Conservation (phyloP, 1,140 invertebrate species). For the Micrasema minimum region DNA sequence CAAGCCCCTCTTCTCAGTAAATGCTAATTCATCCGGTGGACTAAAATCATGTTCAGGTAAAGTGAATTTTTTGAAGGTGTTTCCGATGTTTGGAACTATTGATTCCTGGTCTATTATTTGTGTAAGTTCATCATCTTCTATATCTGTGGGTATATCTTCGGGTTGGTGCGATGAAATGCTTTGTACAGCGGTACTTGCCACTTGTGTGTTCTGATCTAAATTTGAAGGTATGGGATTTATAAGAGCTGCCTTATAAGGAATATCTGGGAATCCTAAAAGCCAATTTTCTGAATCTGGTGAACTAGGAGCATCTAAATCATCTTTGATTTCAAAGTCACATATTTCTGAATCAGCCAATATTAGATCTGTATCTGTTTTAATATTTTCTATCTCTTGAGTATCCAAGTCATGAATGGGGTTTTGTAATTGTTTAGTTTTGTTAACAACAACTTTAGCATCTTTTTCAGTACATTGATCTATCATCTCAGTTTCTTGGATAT, state of each 20-base stretch:
- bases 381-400: too few species aligned
- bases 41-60: background rate
- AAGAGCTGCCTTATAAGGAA: background rate
- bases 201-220: slow-evolving; percentile 9
- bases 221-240: background rate
- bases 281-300: slow-evolving; percentile 15
- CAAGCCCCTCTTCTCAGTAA: too few species aligned
- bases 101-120: slow-evolving; percentile 2
- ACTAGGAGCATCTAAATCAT: background rate
- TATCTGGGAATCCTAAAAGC: background rate
- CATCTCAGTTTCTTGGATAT: too few species aligned
- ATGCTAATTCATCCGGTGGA: too few species aligned
- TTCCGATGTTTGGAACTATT: background rate
- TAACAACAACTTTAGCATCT: too few species aligned
- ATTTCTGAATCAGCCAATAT: slow-evolving; percentile 10
- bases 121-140: slow-evolving; percentile 19
- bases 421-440: too few species aligned
- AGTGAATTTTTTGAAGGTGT: background rate
- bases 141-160: background rate
- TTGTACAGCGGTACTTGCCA: background rate
- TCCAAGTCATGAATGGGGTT: too few species aligned
- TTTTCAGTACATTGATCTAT: too few species aligned
- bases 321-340: slow-evolving; percentile 11
- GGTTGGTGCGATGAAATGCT: background rate
- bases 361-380: too few species aligned